Evolutionary conservation across 2,888 invertebrate species (phyloP).

Genomic region (Ichneumoninae sp.): DNA sequence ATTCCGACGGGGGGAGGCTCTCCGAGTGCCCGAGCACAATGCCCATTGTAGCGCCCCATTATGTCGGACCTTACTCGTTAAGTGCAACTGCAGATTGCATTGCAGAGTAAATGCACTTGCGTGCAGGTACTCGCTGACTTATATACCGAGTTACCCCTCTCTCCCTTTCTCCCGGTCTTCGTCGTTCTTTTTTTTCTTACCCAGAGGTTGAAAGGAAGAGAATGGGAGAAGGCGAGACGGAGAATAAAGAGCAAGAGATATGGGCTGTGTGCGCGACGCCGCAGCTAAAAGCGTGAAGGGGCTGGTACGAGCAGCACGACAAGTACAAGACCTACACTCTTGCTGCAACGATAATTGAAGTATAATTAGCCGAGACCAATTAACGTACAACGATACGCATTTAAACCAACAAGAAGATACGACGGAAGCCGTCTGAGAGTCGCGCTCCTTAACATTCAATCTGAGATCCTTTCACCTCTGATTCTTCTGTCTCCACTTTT

Average conservation of each 20-base stretch:
- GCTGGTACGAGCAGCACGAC: conserved; percentile 11
- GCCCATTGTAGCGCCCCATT: conserved; percentile 67
- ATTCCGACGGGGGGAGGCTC: conserved; percentile 40
- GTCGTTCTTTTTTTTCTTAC: conserved; percentile 7
- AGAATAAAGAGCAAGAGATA: conserved; percentile 16
- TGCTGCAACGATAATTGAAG: conserved; percentile 60
- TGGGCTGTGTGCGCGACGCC: conserved; percentile 2
- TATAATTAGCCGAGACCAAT: conserved; percentile 71
- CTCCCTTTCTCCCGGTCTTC: conserved; percentile 1
- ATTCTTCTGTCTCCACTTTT: not conserved
- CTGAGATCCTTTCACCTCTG: not conserved
- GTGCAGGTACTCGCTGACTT: conserved; percentile 57
- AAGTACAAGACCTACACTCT: conserved; percentile 11
- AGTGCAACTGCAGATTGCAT: conserved; percentile 69
- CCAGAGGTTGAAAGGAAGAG: conserved; percentile 30
- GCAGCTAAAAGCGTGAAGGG: conserved; percentile 26
- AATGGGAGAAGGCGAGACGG: conserved; percentile 15
- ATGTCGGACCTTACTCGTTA: conserved; percentile 65
- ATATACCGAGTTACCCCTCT: conserved; percentile 19
- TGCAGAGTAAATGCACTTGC: conserved; percentile 66
- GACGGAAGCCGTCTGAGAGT: not conserved
- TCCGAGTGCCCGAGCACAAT: conserved; percentile 52
- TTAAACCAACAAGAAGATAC: conserved; percentile 35
- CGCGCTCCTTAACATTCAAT: not conserved
- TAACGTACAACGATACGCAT: conserved; percentile 67